Evolutionary conservation across 2,888 invertebrate species (phyloP).

Genomic region (Metallyticus violacea): DNA sequence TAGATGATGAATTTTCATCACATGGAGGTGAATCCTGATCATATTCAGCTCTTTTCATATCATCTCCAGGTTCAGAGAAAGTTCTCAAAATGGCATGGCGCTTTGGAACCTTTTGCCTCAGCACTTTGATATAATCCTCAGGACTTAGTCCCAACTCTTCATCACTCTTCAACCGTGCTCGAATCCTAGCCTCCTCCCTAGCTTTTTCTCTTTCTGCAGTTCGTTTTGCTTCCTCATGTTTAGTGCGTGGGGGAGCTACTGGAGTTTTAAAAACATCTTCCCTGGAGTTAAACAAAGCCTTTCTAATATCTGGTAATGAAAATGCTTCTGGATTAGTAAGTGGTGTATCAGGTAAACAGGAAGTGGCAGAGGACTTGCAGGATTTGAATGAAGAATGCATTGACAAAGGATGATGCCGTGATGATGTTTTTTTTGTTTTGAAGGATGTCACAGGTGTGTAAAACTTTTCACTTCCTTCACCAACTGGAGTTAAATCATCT

Average conservation of each 20-base stretch:
- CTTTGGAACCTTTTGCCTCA: slow-evolving; percentile 49
- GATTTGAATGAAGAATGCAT: slow-evolving; percentile 33
- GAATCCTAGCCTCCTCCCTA: slow-evolving; percentile 58
- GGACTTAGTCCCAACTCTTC: slow-evolving; percentile 71
- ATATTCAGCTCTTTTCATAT: background rate
- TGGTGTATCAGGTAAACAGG: slow-evolving; percentile 36
- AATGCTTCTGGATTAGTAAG: slow-evolving; percentile 45
- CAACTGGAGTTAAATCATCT: slow-evolving; percentile 22
- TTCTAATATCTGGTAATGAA: slow-evolving; percentile 48
- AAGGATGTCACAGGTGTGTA: slow-evolving; percentile 34
- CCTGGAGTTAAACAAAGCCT: slow-evolving; percentile 40
- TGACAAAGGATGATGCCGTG: slow-evolving; percentile 34
- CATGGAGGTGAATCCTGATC: background rate
- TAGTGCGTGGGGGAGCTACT: slow-evolving; percentile 50
- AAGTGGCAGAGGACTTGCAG: slow-evolving; percentile 9
- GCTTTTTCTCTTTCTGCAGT: slow-evolving; percentile 60
- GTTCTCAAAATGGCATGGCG: slow-evolving; percentile 28
- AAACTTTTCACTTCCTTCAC: slow-evolving; percentile 28
- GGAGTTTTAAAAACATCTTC: slow-evolving; percentile 51
- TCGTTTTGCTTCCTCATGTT: slow-evolving; percentile 49
- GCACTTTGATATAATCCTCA: slow-evolving; percentile 59
- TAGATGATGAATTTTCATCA: background rate
- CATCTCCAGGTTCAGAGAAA: slow-evolving; percentile 22
- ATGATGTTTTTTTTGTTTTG: slow-evolving; percentile 15
- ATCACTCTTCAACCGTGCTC: slow-evolving; percentile 67